Conservation (phyloP, 2,888 invertebrate species). For the Apodemia zela region DNA sequence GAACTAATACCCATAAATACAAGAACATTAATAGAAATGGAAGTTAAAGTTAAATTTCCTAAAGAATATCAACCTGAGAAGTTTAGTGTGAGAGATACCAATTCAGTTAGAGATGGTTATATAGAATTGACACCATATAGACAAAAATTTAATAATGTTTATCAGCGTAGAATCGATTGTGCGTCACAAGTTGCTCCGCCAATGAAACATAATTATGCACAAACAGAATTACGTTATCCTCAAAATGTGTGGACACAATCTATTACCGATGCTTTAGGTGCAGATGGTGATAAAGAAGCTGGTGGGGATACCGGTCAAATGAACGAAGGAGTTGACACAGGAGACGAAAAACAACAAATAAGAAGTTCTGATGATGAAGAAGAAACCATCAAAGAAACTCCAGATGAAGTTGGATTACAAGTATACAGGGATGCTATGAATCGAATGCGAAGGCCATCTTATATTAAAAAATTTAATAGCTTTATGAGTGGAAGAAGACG, state of each 20-base stretch:
- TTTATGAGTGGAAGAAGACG: constrained; percentile 46
- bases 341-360: constrained; percentile 25
- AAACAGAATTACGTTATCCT: constrained; percentile 85
- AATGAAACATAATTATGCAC: constrained; percentile 72
- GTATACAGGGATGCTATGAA: constrained; percentile 51
- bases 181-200: constrained; percentile 80
- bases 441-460: constrained; percentile 61
- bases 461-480: constrained; percentile 52
- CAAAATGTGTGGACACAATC: constrained; percentile 86
- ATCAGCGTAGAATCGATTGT: constrained; percentile 78
- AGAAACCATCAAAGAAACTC: constrained; percentile 36
- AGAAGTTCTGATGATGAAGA: constrained; percentile 42
- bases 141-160: constrained; percentile 78
- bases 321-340: constrained; percentile 24
- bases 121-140: constrained; percentile 82
- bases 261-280: constrained; percentile 58
- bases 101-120: constrained; percentile 84
- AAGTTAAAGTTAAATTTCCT: constrained; percentile 84
- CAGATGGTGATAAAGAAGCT: constrained; percentile 42
- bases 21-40: constrained; percentile 83
- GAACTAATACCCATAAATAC: constrained; percentile 71
- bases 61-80: constrained; percentile 58
- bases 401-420: constrained; percentile 54
- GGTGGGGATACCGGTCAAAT: constrained; percentile 48
- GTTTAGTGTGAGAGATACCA: constrained; percentile 77